Conservation (phyloP, 2,113 vertebrate genomes). For the Triplophysa tibetana region DNA sequence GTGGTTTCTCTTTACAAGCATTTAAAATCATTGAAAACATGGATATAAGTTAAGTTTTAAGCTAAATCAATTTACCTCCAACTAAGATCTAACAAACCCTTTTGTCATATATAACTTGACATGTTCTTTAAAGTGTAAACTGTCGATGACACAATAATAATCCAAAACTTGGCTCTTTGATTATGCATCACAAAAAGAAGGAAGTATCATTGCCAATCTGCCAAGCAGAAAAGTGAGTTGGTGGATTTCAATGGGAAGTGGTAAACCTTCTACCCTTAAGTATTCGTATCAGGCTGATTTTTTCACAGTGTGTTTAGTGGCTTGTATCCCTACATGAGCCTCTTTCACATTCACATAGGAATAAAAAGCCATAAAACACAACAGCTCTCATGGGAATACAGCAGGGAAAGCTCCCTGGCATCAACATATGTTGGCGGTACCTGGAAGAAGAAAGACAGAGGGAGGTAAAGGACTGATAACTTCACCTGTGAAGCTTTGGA, state of each 20-base stretch:
- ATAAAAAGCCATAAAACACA: conserved; percentile 99
- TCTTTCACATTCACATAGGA: conserved; percentile 99
- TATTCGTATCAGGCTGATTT: conserved; percentile 60
- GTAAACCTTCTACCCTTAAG: conserved; percentile 13
- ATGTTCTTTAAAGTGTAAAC: neutral
- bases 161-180: neutral
- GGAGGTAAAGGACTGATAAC: conserved; percentile 30
- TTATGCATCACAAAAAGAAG: conserved; percentile 9
- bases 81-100: neutral
- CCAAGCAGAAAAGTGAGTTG: neutral
- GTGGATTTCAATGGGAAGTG: neutral
- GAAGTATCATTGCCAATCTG: neutral
- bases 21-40: no score
- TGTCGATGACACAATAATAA: neutral
- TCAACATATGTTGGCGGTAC: conserved; percentile 40
- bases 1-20: no score
- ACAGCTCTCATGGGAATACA: conserved; percentile 70
- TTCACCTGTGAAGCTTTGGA: neutral
- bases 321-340: conserved; percentile 99
- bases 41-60: no score
- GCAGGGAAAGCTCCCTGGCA: conserved; percentile 32
- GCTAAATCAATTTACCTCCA: neutral
- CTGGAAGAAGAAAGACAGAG: conserved; percentile 51
- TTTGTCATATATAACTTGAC: neutral
- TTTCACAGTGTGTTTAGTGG: conserved; percentile 97